Percentiles rank a stretch among this genome's conserved stretches.
phyloP scores from a whole-genome alignment of 2,797 vertebrate species.

The Fratercula arctica region DNA sequence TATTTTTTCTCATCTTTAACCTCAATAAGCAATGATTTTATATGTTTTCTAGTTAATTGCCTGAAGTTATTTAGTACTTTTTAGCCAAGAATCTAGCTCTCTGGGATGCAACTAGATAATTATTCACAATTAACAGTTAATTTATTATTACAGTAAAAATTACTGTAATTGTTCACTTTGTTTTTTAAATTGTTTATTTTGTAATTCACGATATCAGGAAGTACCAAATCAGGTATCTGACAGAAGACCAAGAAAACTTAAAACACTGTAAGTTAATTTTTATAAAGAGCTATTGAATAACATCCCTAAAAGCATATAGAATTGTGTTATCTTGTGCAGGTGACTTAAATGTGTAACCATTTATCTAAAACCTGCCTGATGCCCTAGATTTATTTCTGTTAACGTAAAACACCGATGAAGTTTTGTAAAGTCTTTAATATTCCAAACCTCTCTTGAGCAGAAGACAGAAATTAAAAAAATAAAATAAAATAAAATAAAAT shows the following conservation, averaged over 20 bases:
- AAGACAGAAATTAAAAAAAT: neutral
- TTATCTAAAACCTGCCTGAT: neutral
- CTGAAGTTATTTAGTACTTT: neutral
- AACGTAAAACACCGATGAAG: neutral
- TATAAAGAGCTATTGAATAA: neutral
- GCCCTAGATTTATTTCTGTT: neutral
- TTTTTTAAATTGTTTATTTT: neutral
- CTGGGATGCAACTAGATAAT: neutral
- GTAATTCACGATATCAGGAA: neutral
- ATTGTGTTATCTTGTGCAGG: neutral
- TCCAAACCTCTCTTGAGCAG: neutral
- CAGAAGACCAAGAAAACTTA: neutral
- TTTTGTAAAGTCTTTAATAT: neutral
- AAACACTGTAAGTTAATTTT: neutral
- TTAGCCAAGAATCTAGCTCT: neutral
- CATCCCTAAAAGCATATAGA: neutral
- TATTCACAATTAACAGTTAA: neutral
- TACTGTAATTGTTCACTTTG: neutral
- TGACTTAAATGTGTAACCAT: neutral
- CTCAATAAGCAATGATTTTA: neutral
- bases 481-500: too few species aligned
- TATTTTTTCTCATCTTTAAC: neutral
- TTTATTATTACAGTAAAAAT: neutral
- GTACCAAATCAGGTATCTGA: neutral
- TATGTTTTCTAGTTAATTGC: neutral